Base-by-base conservation (phyloP, 2,113 vertebrate species). In the Gavialis gangeticus region DNA sequence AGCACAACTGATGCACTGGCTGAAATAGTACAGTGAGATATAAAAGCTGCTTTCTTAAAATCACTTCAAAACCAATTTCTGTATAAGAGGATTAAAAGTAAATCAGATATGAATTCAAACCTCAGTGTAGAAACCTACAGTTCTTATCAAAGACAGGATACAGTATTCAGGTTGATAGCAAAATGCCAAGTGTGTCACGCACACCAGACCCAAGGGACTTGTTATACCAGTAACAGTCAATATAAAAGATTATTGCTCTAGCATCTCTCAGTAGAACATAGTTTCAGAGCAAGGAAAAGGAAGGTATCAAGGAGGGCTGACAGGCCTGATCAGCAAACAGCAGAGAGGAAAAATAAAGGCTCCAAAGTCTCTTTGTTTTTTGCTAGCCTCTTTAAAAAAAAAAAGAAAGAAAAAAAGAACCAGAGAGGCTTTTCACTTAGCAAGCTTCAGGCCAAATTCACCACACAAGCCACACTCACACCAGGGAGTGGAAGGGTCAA, bases 231-330 rank as follows among this genome's bases (percentile, higher is more conserved):
- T 75, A 94, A 92, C 96, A 95, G 93, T 97, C 96, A 84, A 85
- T 97, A 97, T 5, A 98, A 98, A 98, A 98, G 66, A 75, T 98
- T 98, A 98, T 98, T 98, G 98, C 98, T 98, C 88, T 90, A 97
- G 91, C 94, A 95, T 95, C 88, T 97, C 96, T 97, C 97, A 96
- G 96, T 93, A 97, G 96, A 96, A 93, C 81, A 19, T 27, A 56
- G 96, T 97, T 57, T 69, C 84, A 60, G 86, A 96, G 90, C 77
- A 85, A 85, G 87, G 90, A 79, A 88, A 90, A 92, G 19, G 71
- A 62, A 76, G 82, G 95, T 79, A 79, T 90, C 78, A 71, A 66
- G 54, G 30, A 24, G 19, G 87, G 62, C 79, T 85, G 84, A 91
- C 77, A 82, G 57, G 77, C 89, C 73, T 96, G 84, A 73, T 95